Evolutionary conservation across 2,797 vertebrate genomes (phyloP).

Genomic region (Scleropages formosus): DNA sequence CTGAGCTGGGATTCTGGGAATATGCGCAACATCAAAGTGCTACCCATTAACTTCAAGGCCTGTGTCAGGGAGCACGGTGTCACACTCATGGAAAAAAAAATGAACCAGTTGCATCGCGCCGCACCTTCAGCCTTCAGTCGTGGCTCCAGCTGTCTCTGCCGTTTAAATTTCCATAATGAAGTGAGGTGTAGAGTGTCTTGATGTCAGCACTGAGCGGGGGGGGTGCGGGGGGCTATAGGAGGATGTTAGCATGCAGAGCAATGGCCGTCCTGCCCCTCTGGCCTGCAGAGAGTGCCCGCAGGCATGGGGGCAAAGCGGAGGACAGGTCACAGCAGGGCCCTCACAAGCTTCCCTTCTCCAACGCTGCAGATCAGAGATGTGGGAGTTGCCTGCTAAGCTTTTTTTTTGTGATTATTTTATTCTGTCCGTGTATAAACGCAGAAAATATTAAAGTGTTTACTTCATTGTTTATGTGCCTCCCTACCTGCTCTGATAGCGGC

Average conservation of each 20-base stretch:
- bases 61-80: neutral
- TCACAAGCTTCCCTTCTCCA: neutral
- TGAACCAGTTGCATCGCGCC: neutral
- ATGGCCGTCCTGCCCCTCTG: neutral
- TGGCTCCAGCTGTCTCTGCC: conserved; percentile 1
- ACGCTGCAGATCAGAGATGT: neutral
- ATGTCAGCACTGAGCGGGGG: neutral
- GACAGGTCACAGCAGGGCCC: neutral
- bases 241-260: neutral
- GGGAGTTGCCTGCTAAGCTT: too few species aligned
- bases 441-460: neutral
- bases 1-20: neutral
- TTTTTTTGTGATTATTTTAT: too few species aligned
- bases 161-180: conserved; percentile 6
- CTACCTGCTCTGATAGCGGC: neutral
- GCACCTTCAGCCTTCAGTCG: neutral
- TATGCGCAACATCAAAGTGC: neutral
- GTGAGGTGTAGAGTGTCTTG: neutral
- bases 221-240: neutral
- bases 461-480: neutral
- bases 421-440: neutral
- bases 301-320: conserved; percentile 4
- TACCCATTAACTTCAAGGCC: conserved; percentile 15
- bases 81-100: neutral
- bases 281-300: neutral